A percentile compares a stretch with the other conserved stretches of the same genome.
These are phyloP conservation scores for Parnassius mnemosyne DNA, from an alignment of 2,888 invertebrate genomes.

Conservation along the genomic window DNA sequence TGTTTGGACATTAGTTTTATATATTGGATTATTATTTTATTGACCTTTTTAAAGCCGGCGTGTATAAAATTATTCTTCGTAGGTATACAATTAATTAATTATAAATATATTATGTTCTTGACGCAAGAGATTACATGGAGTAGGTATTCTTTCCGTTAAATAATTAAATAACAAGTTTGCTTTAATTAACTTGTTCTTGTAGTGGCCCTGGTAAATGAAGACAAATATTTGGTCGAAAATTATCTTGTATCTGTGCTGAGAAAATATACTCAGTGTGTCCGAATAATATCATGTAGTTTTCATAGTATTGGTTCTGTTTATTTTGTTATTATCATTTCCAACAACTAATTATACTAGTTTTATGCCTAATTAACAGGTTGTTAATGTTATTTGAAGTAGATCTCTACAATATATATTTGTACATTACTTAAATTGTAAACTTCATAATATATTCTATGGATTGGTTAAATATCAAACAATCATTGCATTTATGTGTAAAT, in stretches of 20 bases:
- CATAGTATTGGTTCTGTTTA: slow-evolving; percentile 5
- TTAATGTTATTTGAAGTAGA: neutral
- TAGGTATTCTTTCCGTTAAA: neutral
- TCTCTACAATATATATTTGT: too few species aligned
- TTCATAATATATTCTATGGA: too few species aligned
- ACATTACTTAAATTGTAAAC: too few species aligned
- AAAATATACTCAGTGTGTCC: slow-evolving; percentile 9
- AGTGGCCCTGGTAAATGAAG: slow-evolving; percentile 7
- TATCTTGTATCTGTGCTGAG: slow-evolving; percentile 11
- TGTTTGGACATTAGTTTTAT: too few species aligned
- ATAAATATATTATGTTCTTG: too few species aligned
- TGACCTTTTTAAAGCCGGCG: too few species aligned
- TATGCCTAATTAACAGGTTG: slow-evolving; percentile 23
- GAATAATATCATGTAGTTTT: slow-evolving; percentile 12
- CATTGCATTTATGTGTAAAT: neutral
- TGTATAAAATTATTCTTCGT: too few species aligned
- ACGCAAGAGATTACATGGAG: neutral
- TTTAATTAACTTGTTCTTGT: slow-evolving; percentile 15
- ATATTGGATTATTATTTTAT: too few species aligned
- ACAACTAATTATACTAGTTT: neutral
- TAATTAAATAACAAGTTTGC: slow-evolving; percentile 7
- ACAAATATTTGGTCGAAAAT: slow-evolving; percentile 17
- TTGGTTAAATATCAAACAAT: too few species aligned
- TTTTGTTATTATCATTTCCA: slow-evolving; percentile 6
- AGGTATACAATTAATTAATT: too few species aligned